These are phyloP conservation scores for Tretioscincus oriximinensis DNA, from an alignment of 2,113 vertebrate species.

Conservation along the genomic window DNA sequence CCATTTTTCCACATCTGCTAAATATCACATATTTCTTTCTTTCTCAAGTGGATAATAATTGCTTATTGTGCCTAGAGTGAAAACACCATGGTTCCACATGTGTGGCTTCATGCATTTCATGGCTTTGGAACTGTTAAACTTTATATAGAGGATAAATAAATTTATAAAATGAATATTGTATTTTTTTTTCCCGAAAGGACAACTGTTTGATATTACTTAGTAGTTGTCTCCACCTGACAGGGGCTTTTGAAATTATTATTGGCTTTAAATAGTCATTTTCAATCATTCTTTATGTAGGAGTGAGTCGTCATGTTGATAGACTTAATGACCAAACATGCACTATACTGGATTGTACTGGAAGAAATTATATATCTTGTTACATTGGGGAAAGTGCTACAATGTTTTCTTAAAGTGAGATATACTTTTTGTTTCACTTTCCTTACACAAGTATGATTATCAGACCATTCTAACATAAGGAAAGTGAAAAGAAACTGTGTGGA, in stretches of 20 bases:
- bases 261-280: constrained; percentile 59
- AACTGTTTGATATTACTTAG: constrained; percentile 68
- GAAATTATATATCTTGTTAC: background rate
- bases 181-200: constrained; percentile 53
- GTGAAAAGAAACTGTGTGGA: no score
- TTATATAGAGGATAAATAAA: constrained; percentile 74
- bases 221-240: constrained; percentile 61
- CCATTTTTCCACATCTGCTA: constrained; percentile 56
- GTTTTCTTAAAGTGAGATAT: no score
- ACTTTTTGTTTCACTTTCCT: no score
- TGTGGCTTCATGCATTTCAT: constrained; percentile 47
- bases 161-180: constrained; percentile 72
- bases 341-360: background rate
- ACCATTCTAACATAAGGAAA: no score
- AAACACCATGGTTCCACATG: constrained; percentile 24
- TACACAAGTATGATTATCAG: no score
- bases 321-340: background rate
- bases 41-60: constrained; percentile 42
- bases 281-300: background rate
- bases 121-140: constrained; percentile 60
- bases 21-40: constrained; percentile 49
- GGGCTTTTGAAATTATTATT: constrained; percentile 41
- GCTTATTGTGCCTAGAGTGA: background rate
- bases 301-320: background rate
- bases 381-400: no score